A percentile compares a stretch with the other conserved stretches of the same genome.
Evolutionary conservation across 2,113 vertebrate species (phyloP).

Genomic region (Thunnus maccoyii): DNA sequence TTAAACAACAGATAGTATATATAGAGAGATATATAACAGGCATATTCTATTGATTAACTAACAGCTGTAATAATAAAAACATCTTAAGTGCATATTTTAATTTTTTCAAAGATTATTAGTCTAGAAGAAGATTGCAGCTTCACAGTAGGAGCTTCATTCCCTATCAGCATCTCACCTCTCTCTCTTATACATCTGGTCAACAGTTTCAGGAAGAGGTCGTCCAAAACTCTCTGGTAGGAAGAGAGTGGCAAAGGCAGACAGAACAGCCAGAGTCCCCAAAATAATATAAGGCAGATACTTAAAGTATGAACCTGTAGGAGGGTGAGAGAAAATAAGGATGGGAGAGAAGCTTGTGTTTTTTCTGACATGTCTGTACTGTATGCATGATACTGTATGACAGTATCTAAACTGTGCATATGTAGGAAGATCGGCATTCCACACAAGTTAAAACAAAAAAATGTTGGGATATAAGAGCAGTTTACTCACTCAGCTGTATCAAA

Average conservation of each 20-base stretch:
- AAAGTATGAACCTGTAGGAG: conserved; percentile 82
- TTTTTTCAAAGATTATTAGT: too few relatives aligned
- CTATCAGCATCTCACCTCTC: conserved; percentile 81
- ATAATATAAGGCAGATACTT: conserved; percentile 89
- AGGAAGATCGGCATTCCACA: too few relatives aligned
- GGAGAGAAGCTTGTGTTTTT: too few relatives aligned
- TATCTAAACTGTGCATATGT: neutral
- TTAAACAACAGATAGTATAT: too few relatives aligned
- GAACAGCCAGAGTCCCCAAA: conserved; percentile 87
- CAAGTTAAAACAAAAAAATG: neutral
- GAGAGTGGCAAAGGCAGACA: conserved; percentile 83
- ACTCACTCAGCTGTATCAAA: conserved; percentile 88
- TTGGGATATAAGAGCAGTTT: conserved; percentile 18
- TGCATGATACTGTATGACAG: neutral
- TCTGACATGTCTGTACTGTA: too few relatives aligned
- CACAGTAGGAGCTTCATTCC: too few relatives aligned
- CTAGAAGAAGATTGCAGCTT: too few relatives aligned
- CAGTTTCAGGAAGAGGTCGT: conserved; percentile 87
- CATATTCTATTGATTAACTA: too few relatives aligned
- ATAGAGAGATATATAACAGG: too few relatives aligned
- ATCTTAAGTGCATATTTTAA: too few relatives aligned
- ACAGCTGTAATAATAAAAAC: too few relatives aligned
- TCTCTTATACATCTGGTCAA: conserved; percentile 87
- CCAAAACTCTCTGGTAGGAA: conserved; percentile 91
- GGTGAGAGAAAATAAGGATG: neutral